Evolutionary conservation across 2,888 invertebrate genomes (phyloP).

Genomic region (Villa cingulata): DNA sequence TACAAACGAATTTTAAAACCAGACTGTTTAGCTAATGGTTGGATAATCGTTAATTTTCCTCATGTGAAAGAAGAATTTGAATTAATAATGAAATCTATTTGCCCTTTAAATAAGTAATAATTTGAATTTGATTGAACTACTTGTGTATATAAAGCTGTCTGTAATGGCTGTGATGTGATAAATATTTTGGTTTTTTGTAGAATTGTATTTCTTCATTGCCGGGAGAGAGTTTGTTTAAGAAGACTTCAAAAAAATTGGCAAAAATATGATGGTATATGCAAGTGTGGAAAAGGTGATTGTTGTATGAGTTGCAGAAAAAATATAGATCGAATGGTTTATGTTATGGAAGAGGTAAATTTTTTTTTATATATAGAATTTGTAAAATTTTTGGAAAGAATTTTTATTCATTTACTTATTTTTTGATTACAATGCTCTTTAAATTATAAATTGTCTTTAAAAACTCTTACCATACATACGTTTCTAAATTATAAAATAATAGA

Average conservation of each 20-base stretch:
- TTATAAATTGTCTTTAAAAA: neutral
- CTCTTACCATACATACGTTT: no score
- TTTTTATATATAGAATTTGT: neutral
- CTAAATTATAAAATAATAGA: no score
- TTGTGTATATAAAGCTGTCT: no score
- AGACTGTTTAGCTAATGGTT: conserved; percentile 43
- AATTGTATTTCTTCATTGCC: conserved; percentile 25
- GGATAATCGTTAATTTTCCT: conserved; percentile 46
- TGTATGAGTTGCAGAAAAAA: conserved; percentile 13
- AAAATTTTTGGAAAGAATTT: no score
- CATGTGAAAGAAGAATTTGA: conserved; percentile 39
- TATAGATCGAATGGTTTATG: conserved; percentile 16
- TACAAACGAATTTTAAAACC: conserved; percentile 25
- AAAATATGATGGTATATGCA: conserved; percentile 1
- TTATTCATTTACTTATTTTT: neutral
- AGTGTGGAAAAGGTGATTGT: neutral
- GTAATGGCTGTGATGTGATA: no score
- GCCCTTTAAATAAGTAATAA: conserved; percentile 43
- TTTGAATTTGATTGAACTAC: no score
- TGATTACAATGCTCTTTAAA: neutral
- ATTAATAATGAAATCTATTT: conserved; percentile 37
- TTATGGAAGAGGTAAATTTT: conserved; percentile 19
- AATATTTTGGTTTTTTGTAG: conserved; percentile 10
- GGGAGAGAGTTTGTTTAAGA: conserved; percentile 20
- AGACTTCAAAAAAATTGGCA: conserved; percentile 20